Evolutionary conservation across 2,113 vertebrate genomes (phyloP).

Genomic region (Tinamus guttatus): DNA sequence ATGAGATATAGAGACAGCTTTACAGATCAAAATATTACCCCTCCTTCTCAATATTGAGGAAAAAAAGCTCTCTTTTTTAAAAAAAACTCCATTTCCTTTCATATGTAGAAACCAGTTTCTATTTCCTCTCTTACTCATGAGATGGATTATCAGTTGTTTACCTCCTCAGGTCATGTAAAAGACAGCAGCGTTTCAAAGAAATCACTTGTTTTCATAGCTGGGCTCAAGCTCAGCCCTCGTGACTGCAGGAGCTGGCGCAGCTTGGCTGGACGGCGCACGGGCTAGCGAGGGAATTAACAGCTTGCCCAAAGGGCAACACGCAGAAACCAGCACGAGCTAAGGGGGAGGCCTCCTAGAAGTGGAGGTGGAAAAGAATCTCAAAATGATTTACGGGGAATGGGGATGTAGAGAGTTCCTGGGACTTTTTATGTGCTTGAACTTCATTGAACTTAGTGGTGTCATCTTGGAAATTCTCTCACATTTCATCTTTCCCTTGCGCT

Average conservation of each 20-base stretch:
- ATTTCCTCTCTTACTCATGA: conserved; percentile 37
- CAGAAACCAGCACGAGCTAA: neutral
- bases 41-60: neutral
- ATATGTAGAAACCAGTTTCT: conserved; percentile 39
- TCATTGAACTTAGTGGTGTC: neutral
- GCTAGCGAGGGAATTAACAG: neutral
- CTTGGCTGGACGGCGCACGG: too few relatives aligned
- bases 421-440: neutral
- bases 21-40: neutral
- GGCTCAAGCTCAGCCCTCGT: neutral
- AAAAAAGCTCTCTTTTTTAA: neutral
- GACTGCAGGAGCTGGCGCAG: rapidly evolving
- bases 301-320: neutral
- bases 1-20: neutral
- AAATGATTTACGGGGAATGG: neutral
- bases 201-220: conserved; percentile 24
- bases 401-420: neutral
- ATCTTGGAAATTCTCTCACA: neutral
- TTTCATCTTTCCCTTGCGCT: neutral
- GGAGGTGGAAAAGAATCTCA: neutral
- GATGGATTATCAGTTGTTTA: conserved; percentile 20
- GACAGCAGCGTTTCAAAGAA: conserved; percentile 31
- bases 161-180: neutral
- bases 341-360: neutral
- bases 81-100: conserved; percentile 4